Evolutionary conservation across 1,140 invertebrate species (phyloP), one percentile per base, ranked within the genome.

Genomic region (Zaprionus inermis): DNA sequence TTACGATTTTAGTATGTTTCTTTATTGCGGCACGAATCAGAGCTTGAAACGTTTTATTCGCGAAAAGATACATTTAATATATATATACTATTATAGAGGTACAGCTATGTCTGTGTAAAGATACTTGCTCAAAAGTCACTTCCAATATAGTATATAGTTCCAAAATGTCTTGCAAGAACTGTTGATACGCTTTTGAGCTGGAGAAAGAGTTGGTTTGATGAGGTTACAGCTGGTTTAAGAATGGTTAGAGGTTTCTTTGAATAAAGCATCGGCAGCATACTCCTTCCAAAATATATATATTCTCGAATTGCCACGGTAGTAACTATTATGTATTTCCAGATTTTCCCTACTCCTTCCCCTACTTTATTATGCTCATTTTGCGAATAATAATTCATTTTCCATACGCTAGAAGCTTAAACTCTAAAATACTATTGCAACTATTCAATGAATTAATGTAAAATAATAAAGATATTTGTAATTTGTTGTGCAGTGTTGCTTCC

Each of bases 1-100:
- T 80, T 80, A 84, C 64, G 66, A 38, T 52, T 41, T 16, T 46
- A 49, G 44, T n/a, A 49, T n/a, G 16, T n/a, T n/a, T 30, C 38
- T 22, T 51, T 61, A 51, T 61, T 49, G 18, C 3, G 5, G 16
- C 20, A 10, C 5, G 16, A 57, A 57, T 38, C 20, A 5, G 2
- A 10, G 12, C 5, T 32, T 36, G n/a, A 20, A 36, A 20, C 20
- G 55, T 20, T 20, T 57, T 7, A 36, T 36, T 34, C 11, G n/a
- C 46, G 20, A 22, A 28, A 10, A 28, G 3, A 28, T n/a, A n/a
- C n/a, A n/a, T n/a, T n/a, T n/a, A n/a, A n/a, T n/a, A 4, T 28
- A 28, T 5, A 28, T 28, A 28, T 5, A 28, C 0, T 14, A n/a
- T 5, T 2, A n/a, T 38, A n/a, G 5, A 38, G 14, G 2, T 2